These are phyloP conservation scores for Gasteruption jaculator DNA, from an alignment of 2,888 invertebrate genomes.

Conservation along the genomic window DNA sequence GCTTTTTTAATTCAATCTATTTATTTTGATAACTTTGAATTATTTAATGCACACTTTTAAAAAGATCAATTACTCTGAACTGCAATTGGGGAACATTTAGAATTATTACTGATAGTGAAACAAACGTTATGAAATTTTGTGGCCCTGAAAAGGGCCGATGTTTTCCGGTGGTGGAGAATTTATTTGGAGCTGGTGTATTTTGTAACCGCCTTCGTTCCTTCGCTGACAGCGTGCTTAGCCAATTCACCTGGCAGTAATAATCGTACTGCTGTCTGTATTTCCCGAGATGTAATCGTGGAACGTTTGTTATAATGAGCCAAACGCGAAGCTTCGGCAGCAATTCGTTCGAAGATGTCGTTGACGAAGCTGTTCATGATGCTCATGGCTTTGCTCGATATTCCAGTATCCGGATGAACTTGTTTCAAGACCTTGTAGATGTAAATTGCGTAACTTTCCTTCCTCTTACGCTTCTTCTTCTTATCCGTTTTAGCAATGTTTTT, in stretches of 20 bases:
- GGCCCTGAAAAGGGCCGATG: slow-evolving; percentile 29
- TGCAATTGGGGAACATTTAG: too few relatives aligned
- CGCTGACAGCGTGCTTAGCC: slow-evolving; percentile 66
- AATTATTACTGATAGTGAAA: too few relatives aligned
- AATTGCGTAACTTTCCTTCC: slow-evolving; percentile 58
- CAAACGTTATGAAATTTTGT: slow-evolving; percentile 14
- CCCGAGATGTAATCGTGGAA: slow-evolving; percentile 64
- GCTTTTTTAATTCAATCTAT: too few relatives aligned
- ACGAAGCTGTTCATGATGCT: slow-evolving; percentile 73
- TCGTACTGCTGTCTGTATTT: slow-evolving; percentile 66
- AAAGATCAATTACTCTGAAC: too few relatives aligned
- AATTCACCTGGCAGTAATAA: slow-evolving; percentile 69
- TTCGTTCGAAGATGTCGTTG: slow-evolving; percentile 69
- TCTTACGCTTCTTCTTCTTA: slow-evolving; percentile 58
- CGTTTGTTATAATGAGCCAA: slow-evolving; percentile 63
- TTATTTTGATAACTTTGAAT: too few relatives aligned
- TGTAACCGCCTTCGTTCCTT: slow-evolving; percentile 63
- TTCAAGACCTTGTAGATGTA: slow-evolving; percentile 63
- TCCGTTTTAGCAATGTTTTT: slow-evolving; percentile 58
- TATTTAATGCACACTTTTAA: too few relatives aligned
- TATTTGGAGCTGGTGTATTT: slow-evolving; percentile 53
- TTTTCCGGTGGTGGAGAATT: slow-evolving; percentile 8
- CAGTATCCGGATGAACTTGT: slow-evolving; percentile 61
- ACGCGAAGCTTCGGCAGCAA: slow-evolving; percentile 64
- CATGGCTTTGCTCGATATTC: slow-evolving; percentile 68